These are phyloP conservation scores for Actinernus sp. DNA, from an alignment of 92 coral and sea anemone species.

Conservation along the genomic window DNA sequence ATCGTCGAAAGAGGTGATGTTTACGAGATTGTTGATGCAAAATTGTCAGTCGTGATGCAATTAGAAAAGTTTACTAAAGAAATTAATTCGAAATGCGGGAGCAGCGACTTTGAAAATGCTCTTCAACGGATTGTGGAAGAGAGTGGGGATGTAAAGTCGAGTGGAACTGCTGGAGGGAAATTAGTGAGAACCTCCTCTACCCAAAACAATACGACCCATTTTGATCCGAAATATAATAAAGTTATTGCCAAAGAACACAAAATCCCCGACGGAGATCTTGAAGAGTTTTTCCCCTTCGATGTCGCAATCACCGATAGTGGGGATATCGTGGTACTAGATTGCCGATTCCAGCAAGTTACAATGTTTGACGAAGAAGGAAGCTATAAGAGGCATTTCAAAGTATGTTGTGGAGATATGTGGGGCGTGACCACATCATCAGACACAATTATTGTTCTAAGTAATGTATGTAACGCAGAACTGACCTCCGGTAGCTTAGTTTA, in stretches of 20 bases:
- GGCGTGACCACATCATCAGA: slow-evolving; percentile 54
- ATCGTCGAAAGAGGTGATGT: slow-evolving; percentile 53
- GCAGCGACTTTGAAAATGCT: slow-evolving; percentile 5
- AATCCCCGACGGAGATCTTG: too few species aligned
- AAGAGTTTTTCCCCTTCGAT: slow-evolving; percentile 47
- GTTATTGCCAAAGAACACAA: slow-evolving; percentile 4
- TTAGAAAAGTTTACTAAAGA: slow-evolving; percentile 28
- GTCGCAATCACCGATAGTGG: slow-evolving; percentile 40
- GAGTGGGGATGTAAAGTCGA: neutral
- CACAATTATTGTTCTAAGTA: slow-evolving; percentile 48
- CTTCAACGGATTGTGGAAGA: slow-evolving; percentile 1
- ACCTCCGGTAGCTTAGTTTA: slow-evolving; percentile 5
- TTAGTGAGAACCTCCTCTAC: too few species aligned
- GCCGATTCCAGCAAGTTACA: slow-evolving; percentile 37
- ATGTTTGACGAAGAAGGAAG: slow-evolving; percentile 32
- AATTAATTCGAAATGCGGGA: neutral
- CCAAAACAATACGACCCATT: neutral
- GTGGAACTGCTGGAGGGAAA: neutral
- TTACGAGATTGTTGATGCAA: slow-evolving; percentile 40
- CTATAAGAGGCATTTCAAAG: slow-evolving; percentile 18
- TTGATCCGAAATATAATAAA: slow-evolving; percentile 20
- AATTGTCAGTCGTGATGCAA: slow-evolving; percentile 34
- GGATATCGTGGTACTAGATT: slow-evolving; percentile 50
- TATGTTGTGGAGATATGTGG: slow-evolving; percentile 58
- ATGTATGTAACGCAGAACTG: slow-evolving; percentile 9